These are phyloP conservation scores for Saturnia japonica DNA, from an alignment of 2,888 invertebrate species.

Conservation along the genomic window DNA sequence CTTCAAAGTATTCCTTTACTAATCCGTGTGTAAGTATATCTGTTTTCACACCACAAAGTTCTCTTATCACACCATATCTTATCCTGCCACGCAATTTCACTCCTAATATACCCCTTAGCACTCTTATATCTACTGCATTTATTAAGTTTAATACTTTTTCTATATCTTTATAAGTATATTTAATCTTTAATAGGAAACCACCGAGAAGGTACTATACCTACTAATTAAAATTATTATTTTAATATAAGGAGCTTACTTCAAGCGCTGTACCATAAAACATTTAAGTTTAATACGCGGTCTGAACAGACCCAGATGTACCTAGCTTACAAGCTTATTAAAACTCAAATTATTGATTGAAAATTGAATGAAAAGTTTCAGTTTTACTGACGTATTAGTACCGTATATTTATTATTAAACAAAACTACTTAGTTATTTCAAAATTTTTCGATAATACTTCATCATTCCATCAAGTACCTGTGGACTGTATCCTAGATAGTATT, in stretches of 20 bases:
- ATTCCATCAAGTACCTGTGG: neutral
- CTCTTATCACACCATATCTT: too few relatives aligned
- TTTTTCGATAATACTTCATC: too few relatives aligned
- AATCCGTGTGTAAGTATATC: too few relatives aligned
- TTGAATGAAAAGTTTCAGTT: slow-evolving; percentile 15
- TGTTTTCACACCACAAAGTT: too few relatives aligned
- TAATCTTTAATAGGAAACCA: too few relatives aligned
- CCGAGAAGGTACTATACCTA: neutral
- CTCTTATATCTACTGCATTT: too few relatives aligned
- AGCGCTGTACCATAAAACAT: neutral
- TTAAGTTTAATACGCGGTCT: neutral
- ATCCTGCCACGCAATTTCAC: too few relatives aligned
- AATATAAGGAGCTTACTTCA: neutral
- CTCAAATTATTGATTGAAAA: neutral
- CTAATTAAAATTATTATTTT: neutral
- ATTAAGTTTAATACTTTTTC: too few relatives aligned
- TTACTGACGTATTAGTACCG: neutral
- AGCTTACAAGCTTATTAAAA: neutral
- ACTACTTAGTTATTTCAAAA: neutral
- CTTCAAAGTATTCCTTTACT: too few relatives aligned
- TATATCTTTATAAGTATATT: too few relatives aligned
- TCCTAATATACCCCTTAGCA: too few relatives aligned
- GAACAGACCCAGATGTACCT: neutral
- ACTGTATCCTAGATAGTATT: neutral
- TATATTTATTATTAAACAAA: neutral